Percentiles rank a stretch among this genome's conserved stretches.
These are phyloP conservation scores for Podarcis lilfordi DNA, from an alignment of 2,797 vertebrate species.

Conservation along the genomic window DNA sequence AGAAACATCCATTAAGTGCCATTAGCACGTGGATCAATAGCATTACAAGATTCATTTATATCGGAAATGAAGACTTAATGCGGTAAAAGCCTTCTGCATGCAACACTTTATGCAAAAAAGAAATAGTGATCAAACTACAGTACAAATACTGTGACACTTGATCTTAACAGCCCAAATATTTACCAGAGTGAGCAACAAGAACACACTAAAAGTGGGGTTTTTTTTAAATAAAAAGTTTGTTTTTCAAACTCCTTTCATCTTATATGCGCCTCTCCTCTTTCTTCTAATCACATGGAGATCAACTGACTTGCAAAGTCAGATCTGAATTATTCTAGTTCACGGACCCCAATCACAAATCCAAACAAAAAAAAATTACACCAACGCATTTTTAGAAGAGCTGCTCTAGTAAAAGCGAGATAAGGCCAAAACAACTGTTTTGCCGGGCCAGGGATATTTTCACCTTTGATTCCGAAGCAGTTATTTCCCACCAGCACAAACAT, in stretches of 20 bases:
- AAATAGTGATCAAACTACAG: neutral
- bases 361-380: neutral
- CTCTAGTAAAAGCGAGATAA: neutral
- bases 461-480: neutral
- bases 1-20: neutral
- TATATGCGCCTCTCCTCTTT: neutral
- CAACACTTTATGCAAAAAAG: neutral
- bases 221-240: neutral
- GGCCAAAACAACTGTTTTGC: neutral
- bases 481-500: neutral
- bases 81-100: neutral
- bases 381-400: neutral
- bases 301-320: neutral
- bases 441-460: neutral
- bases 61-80: neutral
- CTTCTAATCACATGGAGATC: neutral
- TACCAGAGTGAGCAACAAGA: neutral
- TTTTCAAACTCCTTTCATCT: neutral
- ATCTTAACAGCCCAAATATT: too few relatives aligned
- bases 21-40: neutral
- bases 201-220: neutral
- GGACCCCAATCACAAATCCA: neutral
- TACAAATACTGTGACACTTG: neutral
- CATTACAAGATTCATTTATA: neutral
- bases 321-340: neutral